Base-by-base conservation (phyloP, 23 tunicate species). In the Ascidia mentula region DNA sequence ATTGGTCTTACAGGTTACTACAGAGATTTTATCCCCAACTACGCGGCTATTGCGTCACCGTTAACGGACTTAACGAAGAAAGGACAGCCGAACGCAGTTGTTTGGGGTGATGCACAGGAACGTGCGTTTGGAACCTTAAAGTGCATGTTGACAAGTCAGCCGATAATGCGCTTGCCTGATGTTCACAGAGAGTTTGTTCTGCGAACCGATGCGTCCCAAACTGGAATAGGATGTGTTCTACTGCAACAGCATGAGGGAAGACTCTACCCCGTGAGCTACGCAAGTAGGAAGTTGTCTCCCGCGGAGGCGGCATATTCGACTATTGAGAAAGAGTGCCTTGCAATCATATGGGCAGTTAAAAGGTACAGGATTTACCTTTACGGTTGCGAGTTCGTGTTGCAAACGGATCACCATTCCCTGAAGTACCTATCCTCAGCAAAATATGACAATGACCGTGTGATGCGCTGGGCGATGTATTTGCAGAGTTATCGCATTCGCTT, bases 181-280 rank as follows among this genome's bases (percentile, higher is more conserved):
- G 37, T 74, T 46, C 34, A 18, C 18, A 74, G 30, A 39, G 24
- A 33, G 1, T 74, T 74, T 35, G 78, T 36, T 33, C 77, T 28
- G 77, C 39, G 40, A 6, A 73, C 77, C 15, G 59, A 35, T 39
- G 78, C 78, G 4, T 36, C 59, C 4, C 22, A 74, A 4, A 35
- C 36, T 1, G 81, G 81, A 46, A 2, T 77, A 3, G 81, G 81
- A 32, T 31, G 70, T 22, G 81, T 45, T 7, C 70, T 77, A 8
- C 9, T 77, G 32, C 81, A 77, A 37, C 37, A 77, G n/a, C 71
- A 40, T 17, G 71, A 77, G 20, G 70, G 70, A 32, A 35, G 30
- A 36, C 36, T 77, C 6, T 77, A 45, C 26, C 81, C 81, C 2
- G 81, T 77, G 35, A 77, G 81, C 7, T 77, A 77, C 36, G 81